Percentiles rank a stretch among this genome's conserved stretches.
Evolutionary conservation across 2,888 invertebrate genomes (phyloP).

Genomic region (Lasioglossum villosulum): DNA sequence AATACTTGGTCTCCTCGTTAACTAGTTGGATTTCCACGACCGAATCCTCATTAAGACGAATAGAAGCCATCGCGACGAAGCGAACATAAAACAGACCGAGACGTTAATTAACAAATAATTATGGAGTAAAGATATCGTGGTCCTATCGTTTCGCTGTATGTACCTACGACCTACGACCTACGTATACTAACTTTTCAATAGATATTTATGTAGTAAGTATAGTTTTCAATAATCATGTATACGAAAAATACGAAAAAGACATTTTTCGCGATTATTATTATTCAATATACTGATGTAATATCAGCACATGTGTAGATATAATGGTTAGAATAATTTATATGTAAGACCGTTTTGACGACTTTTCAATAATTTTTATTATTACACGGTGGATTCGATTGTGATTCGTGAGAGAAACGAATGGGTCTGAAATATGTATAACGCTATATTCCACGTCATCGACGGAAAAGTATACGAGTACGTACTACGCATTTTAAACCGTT

Average conservation of each 20-base stretch:
- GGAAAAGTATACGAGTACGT: background rate
- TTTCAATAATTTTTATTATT: too few species aligned
- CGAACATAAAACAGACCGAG: background rate
- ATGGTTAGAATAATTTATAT: too few species aligned
- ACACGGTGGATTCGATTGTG: too few species aligned
- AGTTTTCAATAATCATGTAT: too few species aligned
- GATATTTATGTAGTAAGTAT: background rate
- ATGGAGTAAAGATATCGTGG: background rate
- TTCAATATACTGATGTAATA: too few species aligned
- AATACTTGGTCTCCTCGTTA: background rate
- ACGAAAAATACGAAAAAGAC: too few species aligned
- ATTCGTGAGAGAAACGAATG: too few species aligned
- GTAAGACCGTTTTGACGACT: too few species aligned
- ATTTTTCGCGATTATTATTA: too few species aligned
- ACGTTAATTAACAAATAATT: conserved; percentile 1
- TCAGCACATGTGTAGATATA: too few species aligned
- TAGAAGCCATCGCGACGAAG: background rate
- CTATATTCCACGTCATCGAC: background rate
- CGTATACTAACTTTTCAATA: background rate
- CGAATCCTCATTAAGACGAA: conserved; percentile 7
- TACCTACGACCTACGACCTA: too few species aligned
- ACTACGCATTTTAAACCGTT: background rate
- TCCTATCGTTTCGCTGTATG: background rate
- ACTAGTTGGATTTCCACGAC: background rate
- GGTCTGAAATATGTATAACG: too few species aligned